Evolutionary conservation across 2,888 invertebrate genomes (phyloP).

Genomic region (Oligia fasciuncula): DNA sequence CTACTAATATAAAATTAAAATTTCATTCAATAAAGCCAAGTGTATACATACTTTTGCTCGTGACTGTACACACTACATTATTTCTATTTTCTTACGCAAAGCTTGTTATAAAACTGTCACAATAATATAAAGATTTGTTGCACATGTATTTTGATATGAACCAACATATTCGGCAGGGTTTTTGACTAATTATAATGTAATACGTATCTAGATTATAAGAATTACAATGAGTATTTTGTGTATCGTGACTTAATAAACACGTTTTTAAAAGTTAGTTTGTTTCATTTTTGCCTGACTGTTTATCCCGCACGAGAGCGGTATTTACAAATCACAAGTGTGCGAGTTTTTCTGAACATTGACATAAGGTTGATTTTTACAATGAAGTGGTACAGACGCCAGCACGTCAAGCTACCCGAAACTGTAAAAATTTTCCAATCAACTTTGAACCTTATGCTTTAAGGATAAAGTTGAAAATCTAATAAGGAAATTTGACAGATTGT

Average conservation of each 20-base stretch:
- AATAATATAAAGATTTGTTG: constrained; percentile 19
- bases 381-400: no score
- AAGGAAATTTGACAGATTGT: no score
- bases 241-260: constrained; percentile 65
- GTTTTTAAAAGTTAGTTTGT: constrained; percentile 35
- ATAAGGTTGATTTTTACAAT: background rate
- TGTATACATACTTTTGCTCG: no score
- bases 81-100: constrained; percentile 19
- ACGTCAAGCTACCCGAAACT: no score
- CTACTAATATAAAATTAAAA: no score
- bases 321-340: background rate
- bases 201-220: constrained; percentile 61
- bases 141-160: constrained; percentile 37
- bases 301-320: no score
- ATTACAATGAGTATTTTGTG: constrained; percentile 68
- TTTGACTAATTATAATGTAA: constrained; percentile 56
- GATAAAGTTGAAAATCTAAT: no score
- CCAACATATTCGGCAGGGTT: constrained; percentile 61
- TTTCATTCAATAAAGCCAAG: no score
- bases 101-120: constrained; percentile 21
- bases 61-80: background rate
- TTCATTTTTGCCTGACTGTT: background rate
- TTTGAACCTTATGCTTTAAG: no score
- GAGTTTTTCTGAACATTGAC: background rate
- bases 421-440: no score